Base-by-base conservation (phyloP, 1,140 invertebrate genomes). In the Macrostomum lignano region DNA sequence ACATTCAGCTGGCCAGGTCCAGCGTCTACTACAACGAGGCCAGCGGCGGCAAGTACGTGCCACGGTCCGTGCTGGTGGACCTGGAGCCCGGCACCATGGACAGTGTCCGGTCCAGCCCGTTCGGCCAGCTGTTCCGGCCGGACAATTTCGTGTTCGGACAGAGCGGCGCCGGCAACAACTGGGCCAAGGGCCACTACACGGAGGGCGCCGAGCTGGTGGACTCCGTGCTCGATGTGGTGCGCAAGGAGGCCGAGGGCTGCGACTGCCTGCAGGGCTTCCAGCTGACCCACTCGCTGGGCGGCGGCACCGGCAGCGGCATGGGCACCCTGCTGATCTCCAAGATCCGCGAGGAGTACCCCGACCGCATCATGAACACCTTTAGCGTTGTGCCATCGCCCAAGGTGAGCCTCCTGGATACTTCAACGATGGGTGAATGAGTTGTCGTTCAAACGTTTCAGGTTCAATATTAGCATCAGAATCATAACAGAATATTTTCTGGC, bases 11-110 rank as follows among this genome's bases (percentile, higher is more conserved):
- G 35, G 75, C 79, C 51, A 64, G 75, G 39, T 75, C 79, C 43
- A 76, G 78, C 48, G 75, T 81, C 9, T 81, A 79, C 56, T 81
- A 76, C 60, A 78, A 77, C 60, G 74, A 79, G 55, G 73, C 72
- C 1, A 69, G 68, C 15, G 71, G 68, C 35, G 36, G 40, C 3
- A 37, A 38, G 17, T 39, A 36, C 37, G 35, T 13, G 5, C 19
- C 14, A 38, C 72, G 72, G 19, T 71, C 73, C 7, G 69, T 81
- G 25, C 62, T 81, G 26, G 68, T 79, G 14, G 75, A 79, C 49
- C 53, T 81, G 44, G 74, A 79, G 51, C 74, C 74, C 1, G 74
- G 74, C n/a, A 78, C 76, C 11, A 78, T 82, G 74, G 76, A 81
- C 51, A 72, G 73, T 1, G 74, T 81, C 7, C 63, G 74, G 36